These are phyloP conservation scores for Hoplodrina ambigua DNA, from an alignment of 2,888 invertebrate genomes.

Conservation along the genomic window DNA sequence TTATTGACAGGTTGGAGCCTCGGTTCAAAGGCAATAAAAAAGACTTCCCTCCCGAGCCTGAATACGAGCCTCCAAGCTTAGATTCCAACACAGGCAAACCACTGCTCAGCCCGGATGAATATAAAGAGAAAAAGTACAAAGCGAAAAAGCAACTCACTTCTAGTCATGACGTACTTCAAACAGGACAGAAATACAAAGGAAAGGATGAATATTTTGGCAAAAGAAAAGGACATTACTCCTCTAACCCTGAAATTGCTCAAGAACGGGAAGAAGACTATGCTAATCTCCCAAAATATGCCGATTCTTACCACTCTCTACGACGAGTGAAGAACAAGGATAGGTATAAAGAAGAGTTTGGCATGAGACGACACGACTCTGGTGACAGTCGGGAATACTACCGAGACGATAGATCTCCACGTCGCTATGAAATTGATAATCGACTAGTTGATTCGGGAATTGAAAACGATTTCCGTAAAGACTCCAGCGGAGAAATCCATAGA, in stretches of 20 bases:
- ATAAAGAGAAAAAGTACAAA: conserved; percentile 88
- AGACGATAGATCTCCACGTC: conserved; percentile 83
- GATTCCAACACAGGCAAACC: conserved; percentile 90
- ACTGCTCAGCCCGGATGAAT: conserved; percentile 91
- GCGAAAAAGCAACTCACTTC: conserved; percentile 84
- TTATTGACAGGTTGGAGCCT: conserved; percentile 78
- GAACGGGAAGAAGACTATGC: conserved; percentile 87
- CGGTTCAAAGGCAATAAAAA: conserved; percentile 78
- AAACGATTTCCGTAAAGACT: conserved; percentile 94
- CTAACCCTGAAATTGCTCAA: conserved; percentile 91
- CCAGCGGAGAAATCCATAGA: conserved; percentile 89
- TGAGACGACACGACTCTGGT: conserved; percentile 86
- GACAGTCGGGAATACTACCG: conserved; percentile 88
- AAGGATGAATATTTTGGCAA: conserved; percentile 86
- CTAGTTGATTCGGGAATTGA: conserved; percentile 95
- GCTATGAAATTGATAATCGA: conserved; percentile 90
- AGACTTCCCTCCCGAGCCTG: conserved; percentile 87
- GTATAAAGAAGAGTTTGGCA: conserved; percentile 78
- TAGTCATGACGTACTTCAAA: conserved; percentile 87
- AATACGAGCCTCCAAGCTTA: conserved; percentile 92
- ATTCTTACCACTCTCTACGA: conserved; percentile 91
- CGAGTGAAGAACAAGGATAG: conserved; percentile 90
- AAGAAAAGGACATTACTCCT: conserved; percentile 90
- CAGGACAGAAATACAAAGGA: conserved; percentile 85
- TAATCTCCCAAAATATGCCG: conserved; percentile 84